Base-by-base conservation (phyloP, 2,797 vertebrate genomes). In the Rhyacichthys aspro region DNA sequence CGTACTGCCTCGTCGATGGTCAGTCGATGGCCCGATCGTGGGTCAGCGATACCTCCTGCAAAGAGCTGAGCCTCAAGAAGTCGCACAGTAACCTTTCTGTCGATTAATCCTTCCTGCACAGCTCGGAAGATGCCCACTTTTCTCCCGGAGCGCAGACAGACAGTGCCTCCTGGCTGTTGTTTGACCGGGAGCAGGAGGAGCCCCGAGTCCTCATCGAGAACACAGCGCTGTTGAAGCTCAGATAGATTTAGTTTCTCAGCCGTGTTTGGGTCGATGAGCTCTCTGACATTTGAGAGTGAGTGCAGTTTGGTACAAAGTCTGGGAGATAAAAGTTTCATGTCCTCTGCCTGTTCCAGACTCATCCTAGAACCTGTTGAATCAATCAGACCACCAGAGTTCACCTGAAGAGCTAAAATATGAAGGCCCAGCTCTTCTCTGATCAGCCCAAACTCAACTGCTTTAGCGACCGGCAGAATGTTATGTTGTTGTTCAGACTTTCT, bases 11-110 rank as follows among this genome's bases (percentile, higher is more conserved):
- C 94, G 0, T 92, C 85, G 43, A 96, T 82, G 0, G 91, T 94
- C 63, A 98, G 85, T 23, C 94, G 90, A 67, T 95, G 95, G 14
- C 95, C 94, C 1, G 95, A 95, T 49, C 94, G 92, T 11, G 95
- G 94, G 78, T 99, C 97, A 17, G 85, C 86, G 32, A 99, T 96
- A 66, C 97, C 97, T 12, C 97, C 96, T 7, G 96, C 95, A 83
- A 96, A 94, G 33, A 99, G 92, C n/a, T 98, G 97, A 54, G 94
- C 92, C 90, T 98, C 98, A 49, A 98, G 88, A 42, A 98, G 73
- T 67, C 94, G 90, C 47, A 93, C 59, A 0, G 89, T 90, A 1
- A 95, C 94, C 63, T 96, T 89, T 0, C 91, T 91, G 68, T 98
- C 97, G 45, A 97, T 94, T 37, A 98, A 86, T 11, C 96, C 96